These are phyloP conservation scores for Tragelaphus oryx DNA, from an alignment of 2,797 vertebrate species.

Conservation along the genomic window DNA sequence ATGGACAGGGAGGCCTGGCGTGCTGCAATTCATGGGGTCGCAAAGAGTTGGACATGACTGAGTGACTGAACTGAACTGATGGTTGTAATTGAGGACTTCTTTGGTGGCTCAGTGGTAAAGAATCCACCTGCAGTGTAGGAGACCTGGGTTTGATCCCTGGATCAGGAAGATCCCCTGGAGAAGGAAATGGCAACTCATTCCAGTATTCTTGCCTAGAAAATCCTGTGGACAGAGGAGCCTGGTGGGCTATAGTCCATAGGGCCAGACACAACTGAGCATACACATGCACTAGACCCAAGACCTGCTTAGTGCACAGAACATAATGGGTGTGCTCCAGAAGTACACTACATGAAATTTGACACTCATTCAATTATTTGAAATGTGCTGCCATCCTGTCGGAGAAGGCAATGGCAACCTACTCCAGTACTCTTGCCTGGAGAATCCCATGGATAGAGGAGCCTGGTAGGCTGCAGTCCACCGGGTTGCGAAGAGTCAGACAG, in stretches of 20 bases:
- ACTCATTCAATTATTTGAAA: background rate
- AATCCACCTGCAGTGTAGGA: background rate
- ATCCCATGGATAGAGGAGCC: too few species aligned
- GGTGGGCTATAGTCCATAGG: background rate
- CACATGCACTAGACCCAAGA: background rate
- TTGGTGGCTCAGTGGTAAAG: background rate
- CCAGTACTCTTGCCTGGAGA: too few species aligned
- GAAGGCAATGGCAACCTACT: too few species aligned
- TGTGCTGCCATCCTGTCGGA: rapidly evolving
- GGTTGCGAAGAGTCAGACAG: rapidly evolving
- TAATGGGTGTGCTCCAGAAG: background rate
- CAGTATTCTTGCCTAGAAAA: background rate
- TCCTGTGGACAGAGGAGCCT: background rate
- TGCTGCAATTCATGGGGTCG: too few species aligned
- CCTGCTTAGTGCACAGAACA: background rate
- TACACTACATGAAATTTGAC: background rate
- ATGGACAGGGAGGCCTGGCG: too few species aligned
- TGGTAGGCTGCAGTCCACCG: too few species aligned
- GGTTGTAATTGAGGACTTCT: background rate
- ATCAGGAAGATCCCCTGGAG: background rate
- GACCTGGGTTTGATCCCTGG: background rate
- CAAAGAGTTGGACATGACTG: too few species aligned
- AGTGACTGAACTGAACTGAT: too few species aligned
- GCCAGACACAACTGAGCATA: rapidly evolving
- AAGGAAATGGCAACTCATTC: background rate